Base-by-base conservation (phyloP, 1,140 invertebrate species). In the Copidosoma floridanum region DNA sequence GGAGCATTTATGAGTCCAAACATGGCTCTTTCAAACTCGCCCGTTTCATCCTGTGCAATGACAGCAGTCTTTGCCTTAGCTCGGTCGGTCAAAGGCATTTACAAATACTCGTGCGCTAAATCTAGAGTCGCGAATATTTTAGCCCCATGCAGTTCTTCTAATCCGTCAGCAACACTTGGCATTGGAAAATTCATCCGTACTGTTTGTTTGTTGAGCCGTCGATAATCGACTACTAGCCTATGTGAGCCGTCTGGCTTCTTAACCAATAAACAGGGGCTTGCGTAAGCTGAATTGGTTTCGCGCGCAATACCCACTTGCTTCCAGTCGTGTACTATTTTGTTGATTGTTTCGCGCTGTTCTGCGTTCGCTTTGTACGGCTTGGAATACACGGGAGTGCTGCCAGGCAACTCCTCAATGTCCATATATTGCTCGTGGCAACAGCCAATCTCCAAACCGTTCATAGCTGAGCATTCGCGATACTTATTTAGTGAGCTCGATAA, bases 201-300 rank as follows among this genome's bases (percentile, higher is more conserved):
- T 58, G 68, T 48, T n/a, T 53, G 68, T 6, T 61, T 63, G 66
- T 85, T 85, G 8, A 85, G 48, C 14, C 48, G 26, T 27, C 81
- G 44, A 60, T 78, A 85, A 63, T 85, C 82, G 0, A 67, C 65
- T 61, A 80, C 84, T 27, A 83, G 67, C 1, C 65, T 26, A 8
- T 20, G 12, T 26, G 51, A 51, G 0, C 59, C 78, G 66, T 83
- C 78, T 55, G 75, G 78, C 61, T 85, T 85, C 50, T 59, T 56
- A 0, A 74, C 74, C 14, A 83, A 61, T 0, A 83, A 64, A 0
- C 79, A 66, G 0, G 80, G 80, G 16, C 53, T 56, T 14, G 53
- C 46, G 18, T 62, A 51, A 0, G 53, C 37, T 12, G 60, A 62
- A n/a, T n/a, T 1, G 10, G 60, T 62, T 0, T 56, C 60, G 4